Evolutionary conservation across 2,888 invertebrate genomes (phyloP).

Genomic region (Drosophila macrothrix): DNA sequence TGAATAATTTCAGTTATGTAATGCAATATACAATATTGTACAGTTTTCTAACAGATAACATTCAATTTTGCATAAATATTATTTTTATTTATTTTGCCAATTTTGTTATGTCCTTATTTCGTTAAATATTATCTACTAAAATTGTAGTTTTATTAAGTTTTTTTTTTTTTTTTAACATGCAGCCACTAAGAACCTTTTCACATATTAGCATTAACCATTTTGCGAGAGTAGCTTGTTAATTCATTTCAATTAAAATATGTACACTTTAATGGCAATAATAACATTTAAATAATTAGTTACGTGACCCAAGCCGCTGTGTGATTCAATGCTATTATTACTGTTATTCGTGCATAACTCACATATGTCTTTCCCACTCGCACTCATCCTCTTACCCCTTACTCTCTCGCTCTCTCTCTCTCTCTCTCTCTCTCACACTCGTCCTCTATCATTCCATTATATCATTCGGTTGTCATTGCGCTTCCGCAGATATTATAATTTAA

Average conservation of each 20-base stretch:
- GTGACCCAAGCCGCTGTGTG: constrained; percentile 25
- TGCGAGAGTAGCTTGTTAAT: constrained; percentile 56
- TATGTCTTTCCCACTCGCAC: not conserved
- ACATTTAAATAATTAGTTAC: constrained; percentile 75
- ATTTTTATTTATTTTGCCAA: not conserved
- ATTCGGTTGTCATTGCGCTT: constrained; percentile 22
- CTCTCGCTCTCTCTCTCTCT: not conserved
- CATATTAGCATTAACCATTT: constrained; percentile 43
- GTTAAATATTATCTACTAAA: not conserved
- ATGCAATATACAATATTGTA: constrained; percentile 13
- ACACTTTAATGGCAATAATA: constrained; percentile 59
- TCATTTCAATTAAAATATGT: constrained; percentile 69
- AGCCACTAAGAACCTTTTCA: constrained; percentile 21
- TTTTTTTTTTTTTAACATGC: constrained; percentile 11
- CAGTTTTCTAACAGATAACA: constrained; percentile 13
- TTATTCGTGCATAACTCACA: constrained; percentile 11
- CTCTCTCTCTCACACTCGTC: not conserved
- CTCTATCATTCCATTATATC: not conserved
- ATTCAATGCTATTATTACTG: constrained; percentile 37
- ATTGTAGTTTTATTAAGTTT: not conserved
- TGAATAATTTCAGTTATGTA: constrained; percentile 33
- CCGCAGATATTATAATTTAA: constrained; percentile 50
- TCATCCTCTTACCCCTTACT: not conserved
- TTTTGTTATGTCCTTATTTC: not conserved
- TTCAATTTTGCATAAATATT: not conserved